Percentiles rank a stretch among this genome's conserved stretches.
Evolutionary conservation across 2,113 vertebrate genomes (phyloP).

Genomic region (Porphyrio hochstetteri): DNA sequence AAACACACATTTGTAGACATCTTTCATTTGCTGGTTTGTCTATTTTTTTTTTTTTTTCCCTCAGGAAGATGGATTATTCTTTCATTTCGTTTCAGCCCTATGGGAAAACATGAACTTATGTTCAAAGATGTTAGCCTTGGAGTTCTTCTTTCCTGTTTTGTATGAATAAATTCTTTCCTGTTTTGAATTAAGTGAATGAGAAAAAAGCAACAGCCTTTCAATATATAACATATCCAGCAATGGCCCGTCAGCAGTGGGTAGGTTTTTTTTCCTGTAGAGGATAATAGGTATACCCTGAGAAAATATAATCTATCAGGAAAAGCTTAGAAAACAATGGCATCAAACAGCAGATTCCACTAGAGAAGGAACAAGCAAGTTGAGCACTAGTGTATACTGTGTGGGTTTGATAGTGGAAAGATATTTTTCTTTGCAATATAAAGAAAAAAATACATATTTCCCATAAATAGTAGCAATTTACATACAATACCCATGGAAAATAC

Average conservation of each 20-base stretch:
- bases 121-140: conserved; percentile 10
- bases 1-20: background rate
- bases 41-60: background rate
- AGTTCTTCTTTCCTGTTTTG: background rate
- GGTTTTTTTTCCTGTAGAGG: background rate
- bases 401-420: background rate
- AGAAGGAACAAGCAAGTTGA: background rate
- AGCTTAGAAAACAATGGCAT: background rate
- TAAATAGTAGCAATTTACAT: background rate
- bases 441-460: background rate
- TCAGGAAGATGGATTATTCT: background rate
- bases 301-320: background rate
- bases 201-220: background rate
- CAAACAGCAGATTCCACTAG: background rate
- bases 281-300: background rate
- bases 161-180: background rate
- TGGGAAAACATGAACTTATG: background rate
- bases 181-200: background rate
- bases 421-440: background rate
- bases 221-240: background rate
- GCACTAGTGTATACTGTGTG: background rate
- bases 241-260: background rate
- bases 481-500: background rate
- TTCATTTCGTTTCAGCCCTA: background rate
- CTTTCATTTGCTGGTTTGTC: background rate